Percentiles rank a stretch among this genome's conserved stretches.
Conservation (phyloP, 2,797 vertebrate species). For the Sciurus vulgaris region DNA sequence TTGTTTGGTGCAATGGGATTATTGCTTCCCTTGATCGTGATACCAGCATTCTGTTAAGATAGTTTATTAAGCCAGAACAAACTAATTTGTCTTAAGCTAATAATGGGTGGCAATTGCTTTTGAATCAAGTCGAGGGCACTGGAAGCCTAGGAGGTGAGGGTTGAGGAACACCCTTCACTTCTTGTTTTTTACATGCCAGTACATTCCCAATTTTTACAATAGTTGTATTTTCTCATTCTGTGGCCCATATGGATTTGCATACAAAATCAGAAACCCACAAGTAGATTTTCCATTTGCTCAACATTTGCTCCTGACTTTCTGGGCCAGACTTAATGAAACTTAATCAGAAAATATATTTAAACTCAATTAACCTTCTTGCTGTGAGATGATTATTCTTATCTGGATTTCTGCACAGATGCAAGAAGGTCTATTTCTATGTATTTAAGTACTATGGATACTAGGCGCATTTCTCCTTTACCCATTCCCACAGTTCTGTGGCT, state of each 20-base stretch:
- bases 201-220: conserved; percentile 48
- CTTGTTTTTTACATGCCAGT: conserved; percentile 46
- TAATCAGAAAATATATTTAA: conserved; percentile 55
- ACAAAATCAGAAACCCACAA: conserved; percentile 63
- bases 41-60: conserved; percentile 14
- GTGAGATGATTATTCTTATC: conserved; percentile 36
- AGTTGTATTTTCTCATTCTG: conserved; percentile 44
- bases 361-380: conserved; percentile 61
- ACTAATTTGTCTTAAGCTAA: neutral
- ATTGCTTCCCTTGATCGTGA: neutral
- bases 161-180: conserved; percentile 53
- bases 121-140: conserved; percentile 29
- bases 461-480: neutral
- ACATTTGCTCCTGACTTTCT: neutral
- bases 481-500: neutral
- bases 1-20: neutral
- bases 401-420: neutral
- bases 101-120: neutral
- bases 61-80: neutral
- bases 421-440: neutral
- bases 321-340: conserved; percentile 37
- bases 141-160: neutral
- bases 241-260: conserved; percentile 20
- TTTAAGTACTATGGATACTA: neutral
- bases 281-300: conserved; percentile 70